These are phyloP conservation scores for Oncorhynchus masou DNA, from an alignment of 2,113 vertebrate species.

Conservation along the genomic window DNA sequence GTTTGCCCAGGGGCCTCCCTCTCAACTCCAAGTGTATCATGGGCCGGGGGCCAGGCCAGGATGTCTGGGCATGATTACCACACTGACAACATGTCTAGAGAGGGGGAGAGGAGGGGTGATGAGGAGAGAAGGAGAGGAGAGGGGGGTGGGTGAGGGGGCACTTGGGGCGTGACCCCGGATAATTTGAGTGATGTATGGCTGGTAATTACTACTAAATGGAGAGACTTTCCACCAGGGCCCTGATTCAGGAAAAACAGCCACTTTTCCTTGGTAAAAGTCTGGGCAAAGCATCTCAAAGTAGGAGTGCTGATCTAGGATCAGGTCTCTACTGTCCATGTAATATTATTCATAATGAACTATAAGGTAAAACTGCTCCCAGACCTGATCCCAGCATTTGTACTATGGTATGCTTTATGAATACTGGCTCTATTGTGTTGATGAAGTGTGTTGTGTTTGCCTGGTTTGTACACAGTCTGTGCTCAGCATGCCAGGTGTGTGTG, in stretches of 20 bases:
- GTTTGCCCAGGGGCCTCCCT: slow-evolving; percentile 56
- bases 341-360: background rate
- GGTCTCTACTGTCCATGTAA: too few species aligned
- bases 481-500: background rate
- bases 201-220: slow-evolving; percentile 82
- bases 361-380: too few species aligned
- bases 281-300: background rate
- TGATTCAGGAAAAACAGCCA: slow-evolving; percentile 45
- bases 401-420: background rate
- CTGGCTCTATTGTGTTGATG: too few species aligned
- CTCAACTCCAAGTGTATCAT: slow-evolving; percentile 64
- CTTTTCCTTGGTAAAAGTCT: slow-evolving; percentile 21
- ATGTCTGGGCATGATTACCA: slow-evolving; percentile 73
- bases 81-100: slow-evolving; percentile 75
- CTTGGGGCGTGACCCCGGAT: slow-evolving; percentile 73
- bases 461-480: background rate
- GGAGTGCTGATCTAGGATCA: too few species aligned
- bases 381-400: too few species aligned
- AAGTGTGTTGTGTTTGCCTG: too few species aligned
- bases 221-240: slow-evolving; percentile 40
- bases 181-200: slow-evolving; percentile 83
- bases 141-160: background rate
- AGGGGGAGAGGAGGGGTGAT: slow-evolving; percentile 61
- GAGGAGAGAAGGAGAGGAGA: slow-evolving; percentile 33
- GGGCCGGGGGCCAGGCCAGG: slow-evolving; percentile 49